A percentile compares a stretch with the other conserved stretches of the same genome.
Evolutionary conservation across 1,140 invertebrate species (phyloP).

Genomic region (Drosophila nannoptera): DNA sequence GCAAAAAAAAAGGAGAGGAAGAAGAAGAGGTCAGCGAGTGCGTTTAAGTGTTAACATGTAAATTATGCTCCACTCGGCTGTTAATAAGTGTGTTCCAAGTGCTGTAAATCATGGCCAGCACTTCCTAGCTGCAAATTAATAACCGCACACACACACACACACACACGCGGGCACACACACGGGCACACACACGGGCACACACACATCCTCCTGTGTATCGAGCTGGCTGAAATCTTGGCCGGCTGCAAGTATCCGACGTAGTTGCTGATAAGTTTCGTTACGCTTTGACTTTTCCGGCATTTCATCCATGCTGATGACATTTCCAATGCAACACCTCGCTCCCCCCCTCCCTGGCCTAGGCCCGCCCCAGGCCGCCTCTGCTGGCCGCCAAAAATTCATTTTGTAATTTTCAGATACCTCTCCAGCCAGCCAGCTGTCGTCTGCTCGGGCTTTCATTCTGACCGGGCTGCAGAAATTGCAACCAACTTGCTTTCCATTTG

Average conservation of each 20-base stretch:
- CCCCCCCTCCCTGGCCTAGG: neutral
- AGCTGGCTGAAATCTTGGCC: constrained; percentile 13
- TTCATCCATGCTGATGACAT: constrained; percentile 76
- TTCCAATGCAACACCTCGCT: constrained; percentile 56
- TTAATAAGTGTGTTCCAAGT: constrained; percentile 70
- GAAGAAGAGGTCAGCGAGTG: constrained; percentile 52
- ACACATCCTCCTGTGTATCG: constrained; percentile 6
- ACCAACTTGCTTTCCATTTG: constrained; percentile 60
- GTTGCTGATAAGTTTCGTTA: constrained; percentile 75
- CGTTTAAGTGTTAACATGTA: constrained; percentile 79
- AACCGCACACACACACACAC: neutral
- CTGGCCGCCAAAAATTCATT: constrained; percentile 61
- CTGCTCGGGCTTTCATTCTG: constrained; percentile 55
- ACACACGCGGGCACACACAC: neutral
- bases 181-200: neutral
- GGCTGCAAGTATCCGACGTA: constrained; percentile 64
- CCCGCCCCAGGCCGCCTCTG: too few species aligned
- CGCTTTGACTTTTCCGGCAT: constrained; percentile 75
- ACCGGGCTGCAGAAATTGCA: constrained; percentile 74
- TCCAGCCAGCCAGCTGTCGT: constrained; percentile 56
- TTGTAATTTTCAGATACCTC: constrained; percentile 70
- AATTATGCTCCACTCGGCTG: constrained; percentile 69
- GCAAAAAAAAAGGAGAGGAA: constrained; percentile 13
- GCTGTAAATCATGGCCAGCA: constrained; percentile 61
- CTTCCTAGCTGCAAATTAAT: constrained; percentile 61